Evolutionary conservation across 2,797 vertebrate species (phyloP).

Genomic region (Trematomus bernacchii): DNA sequence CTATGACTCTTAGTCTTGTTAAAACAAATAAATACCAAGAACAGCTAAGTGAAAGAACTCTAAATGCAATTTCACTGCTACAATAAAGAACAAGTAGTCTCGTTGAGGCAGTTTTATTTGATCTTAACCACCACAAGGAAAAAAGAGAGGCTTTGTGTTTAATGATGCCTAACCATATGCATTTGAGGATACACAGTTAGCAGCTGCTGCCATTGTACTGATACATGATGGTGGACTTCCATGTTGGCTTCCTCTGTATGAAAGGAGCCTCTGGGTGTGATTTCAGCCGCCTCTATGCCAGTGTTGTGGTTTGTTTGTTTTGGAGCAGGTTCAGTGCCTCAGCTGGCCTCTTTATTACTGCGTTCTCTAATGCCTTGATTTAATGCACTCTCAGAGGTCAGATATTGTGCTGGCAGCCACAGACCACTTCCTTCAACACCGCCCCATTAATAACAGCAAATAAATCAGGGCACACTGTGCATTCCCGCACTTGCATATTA

Average conservation of each 20-base stretch:
- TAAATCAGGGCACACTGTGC: slow-evolving; percentile 76
- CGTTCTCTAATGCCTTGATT: slow-evolving; percentile 81
- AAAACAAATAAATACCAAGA: not conserved
- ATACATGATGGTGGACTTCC: slow-evolving; percentile 8
- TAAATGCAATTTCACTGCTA: not conserved
- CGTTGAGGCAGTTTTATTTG: not conserved
- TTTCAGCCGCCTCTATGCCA: slow-evolving; percentile 48
- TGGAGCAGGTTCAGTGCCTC: slow-evolving; percentile 71
- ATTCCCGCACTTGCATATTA: slow-evolving; percentile 74
- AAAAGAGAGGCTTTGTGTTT: not conserved
- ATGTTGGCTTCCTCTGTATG: slow-evolving; percentile 12
- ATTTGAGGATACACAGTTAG: not conserved
- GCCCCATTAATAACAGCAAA: slow-evolving; percentile 82
- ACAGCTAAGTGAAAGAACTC: not conserved
- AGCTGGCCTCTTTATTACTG: slow-evolving; percentile 78
- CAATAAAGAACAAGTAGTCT: not conserved
- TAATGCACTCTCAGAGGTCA: slow-evolving; percentile 84
- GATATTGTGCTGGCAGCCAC: slow-evolving; percentile 79
- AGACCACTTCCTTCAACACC: slow-evolving; percentile 77
- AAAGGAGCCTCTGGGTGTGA: slow-evolving; percentile 46
- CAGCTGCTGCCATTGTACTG: slow-evolving; percentile 3
- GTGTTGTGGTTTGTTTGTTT: slow-evolving; percentile 72
- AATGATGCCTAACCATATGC: not conserved
- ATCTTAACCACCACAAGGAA: not conserved
- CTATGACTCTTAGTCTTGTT: not conserved